Evolutionary conservation across 2,797 vertebrate species (phyloP).

Genomic region (Siniperca obscura): DNA sequence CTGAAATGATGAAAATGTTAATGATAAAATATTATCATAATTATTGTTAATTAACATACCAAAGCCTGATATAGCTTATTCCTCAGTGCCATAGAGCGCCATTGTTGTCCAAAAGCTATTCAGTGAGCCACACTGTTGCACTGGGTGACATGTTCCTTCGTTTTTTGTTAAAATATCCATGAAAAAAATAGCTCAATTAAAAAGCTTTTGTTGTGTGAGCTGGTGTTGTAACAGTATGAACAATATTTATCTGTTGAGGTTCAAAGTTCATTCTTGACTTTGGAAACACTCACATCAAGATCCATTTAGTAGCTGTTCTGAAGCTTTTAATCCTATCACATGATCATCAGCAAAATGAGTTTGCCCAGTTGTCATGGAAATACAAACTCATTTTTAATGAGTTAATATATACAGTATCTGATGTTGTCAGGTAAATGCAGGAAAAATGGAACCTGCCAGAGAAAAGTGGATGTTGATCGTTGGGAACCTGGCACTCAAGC

Average conservation of each 20-base stretch:
- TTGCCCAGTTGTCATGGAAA: background rate
- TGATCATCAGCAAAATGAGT: background rate
- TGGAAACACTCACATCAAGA: background rate
- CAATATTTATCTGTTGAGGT: background rate
- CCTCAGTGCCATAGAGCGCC: too few species aligned
- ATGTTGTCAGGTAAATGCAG: conserved; percentile 89
- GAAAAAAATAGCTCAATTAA: too few species aligned
- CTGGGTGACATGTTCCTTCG: background rate
- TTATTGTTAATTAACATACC: background rate
- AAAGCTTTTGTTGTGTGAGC: background rate
- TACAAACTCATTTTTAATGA: background rate
- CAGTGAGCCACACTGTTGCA: too few species aligned
- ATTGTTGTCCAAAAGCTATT: background rate
- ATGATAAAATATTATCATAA: background rate
- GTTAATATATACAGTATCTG: background rate
- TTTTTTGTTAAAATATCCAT: background rate
- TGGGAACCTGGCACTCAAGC: conserved; percentile 95
- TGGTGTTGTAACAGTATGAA: background rate
- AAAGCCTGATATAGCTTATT: background rate
- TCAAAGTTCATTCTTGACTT: background rate
- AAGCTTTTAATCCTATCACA: background rate
- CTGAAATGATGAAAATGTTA: background rate
- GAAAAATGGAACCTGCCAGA: conserved; percentile 90
- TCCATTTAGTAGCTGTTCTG: background rate
- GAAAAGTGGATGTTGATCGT: conserved; percentile 94